Base-by-base conservation (phyloP, 2,888 invertebrate species). In the Trissolcus brochymenae region DNA sequence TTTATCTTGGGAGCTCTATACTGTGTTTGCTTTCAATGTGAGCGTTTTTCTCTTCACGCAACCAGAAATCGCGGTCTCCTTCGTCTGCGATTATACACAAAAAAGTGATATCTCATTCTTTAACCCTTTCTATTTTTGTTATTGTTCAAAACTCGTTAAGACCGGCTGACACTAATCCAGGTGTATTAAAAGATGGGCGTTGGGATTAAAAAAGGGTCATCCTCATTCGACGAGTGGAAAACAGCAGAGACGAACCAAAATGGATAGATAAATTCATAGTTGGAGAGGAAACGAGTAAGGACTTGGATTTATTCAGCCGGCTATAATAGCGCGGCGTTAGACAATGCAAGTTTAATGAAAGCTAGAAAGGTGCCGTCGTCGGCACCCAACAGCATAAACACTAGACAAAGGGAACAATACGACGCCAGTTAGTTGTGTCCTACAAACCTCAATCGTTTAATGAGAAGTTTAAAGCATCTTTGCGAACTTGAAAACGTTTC, bases 291-390 rank as follows among this genome's bases (percentile, higher is more conserved):
- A 71, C 71, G 67, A 75, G 62, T 62, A 41, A 56, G 82, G 79
- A 82, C 81, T 83, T 81, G 76, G 80, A 86, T 85, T 85, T 87
- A 86, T 85, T 86, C 84, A 82, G 80, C 81, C 81, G 82, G 80
- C 81, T 81, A 84, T 86, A 86, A 86, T 84, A 82, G 84, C 80
- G 81, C 81, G 82, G 80, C 78, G 81, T 75, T 74, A 81, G 85
- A 87, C 87, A 87, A 87, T 87, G 86, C 85, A 77, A 81, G 84
- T 85, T 85, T 87, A 87, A 87, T 87, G 86, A 87, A 87, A 87
- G 86, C 86, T 82, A 80, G 78, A 79, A 70, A 61, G 61, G 70
- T 81, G 77, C 68, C 74, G 78, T 65, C 68, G 68, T 50, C 64
- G 66, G 55, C 70, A 51, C 60, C 61, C 62, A 70, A 66, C 71